These are phyloP conservation scores for Probaryconus sp. DNA, from an alignment of 1,140 invertebrate species.

Conservation along the genomic window DNA sequence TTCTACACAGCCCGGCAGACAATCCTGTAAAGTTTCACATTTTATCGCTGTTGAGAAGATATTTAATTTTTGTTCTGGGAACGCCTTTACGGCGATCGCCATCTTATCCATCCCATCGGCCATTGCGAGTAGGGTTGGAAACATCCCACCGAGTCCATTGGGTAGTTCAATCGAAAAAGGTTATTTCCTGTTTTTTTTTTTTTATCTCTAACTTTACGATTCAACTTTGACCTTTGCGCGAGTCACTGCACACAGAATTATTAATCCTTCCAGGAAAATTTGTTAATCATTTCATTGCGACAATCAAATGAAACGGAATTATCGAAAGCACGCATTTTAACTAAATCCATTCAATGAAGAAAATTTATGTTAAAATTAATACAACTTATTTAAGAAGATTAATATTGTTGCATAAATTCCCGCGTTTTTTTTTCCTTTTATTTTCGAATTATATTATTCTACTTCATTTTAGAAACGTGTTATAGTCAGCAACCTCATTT, in stretches of 20 bases:
- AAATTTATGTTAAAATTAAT: too few species aligned
- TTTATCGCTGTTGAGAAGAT: constrained; percentile 71
- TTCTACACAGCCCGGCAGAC: constrained; percentile 21
- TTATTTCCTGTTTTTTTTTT: constrained; percentile 11
- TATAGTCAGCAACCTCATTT: constrained; percentile 48
- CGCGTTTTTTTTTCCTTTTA: too few species aligned
- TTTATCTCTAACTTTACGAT: constrained; percentile 56
- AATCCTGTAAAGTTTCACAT: constrained; percentile 69
- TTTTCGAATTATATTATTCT: constrained; percentile 18
- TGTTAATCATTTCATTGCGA: constrained; percentile 20
- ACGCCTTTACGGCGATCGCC: constrained; percentile 65
- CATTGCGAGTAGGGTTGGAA: constrained; percentile 23
- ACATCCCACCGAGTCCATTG: constrained; percentile 19
- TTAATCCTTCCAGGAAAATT: constrained; percentile 37
- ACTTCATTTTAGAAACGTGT: constrained; percentile 34
- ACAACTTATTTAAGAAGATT: too few species aligned
- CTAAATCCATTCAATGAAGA: too few species aligned
- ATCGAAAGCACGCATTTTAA: too few species aligned
- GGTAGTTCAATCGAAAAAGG: constrained; percentile 52
- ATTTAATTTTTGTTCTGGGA: constrained; percentile 73
- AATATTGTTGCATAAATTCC: too few species aligned
- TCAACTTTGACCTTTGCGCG: constrained; percentile 40
- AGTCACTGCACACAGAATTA: constrained; percentile 50
- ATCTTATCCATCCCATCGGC: constrained; percentile 41
- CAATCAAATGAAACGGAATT: too few species aligned